phyloP scores from a whole-genome alignment of 2,113 vertebrate species.

The Antennarius striatus region DNA sequence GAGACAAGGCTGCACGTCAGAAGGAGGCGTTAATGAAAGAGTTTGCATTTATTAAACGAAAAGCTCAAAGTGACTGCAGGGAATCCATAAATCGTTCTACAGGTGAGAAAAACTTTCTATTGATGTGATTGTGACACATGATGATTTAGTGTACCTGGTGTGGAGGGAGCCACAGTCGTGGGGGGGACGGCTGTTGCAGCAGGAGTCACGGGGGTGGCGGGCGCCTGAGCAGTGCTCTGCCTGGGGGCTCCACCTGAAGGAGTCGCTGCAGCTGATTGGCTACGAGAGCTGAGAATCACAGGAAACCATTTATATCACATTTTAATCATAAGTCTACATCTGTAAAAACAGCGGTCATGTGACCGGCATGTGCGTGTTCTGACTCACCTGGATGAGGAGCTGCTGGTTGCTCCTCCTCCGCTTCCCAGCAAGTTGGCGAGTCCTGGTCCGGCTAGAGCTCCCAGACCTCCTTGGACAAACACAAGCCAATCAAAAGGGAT shows the following conservation, averaged over 20 bases:
- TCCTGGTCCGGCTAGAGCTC: constrained; percentile 92
- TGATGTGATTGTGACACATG: too few relatives aligned
- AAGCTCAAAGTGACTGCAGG: too few relatives aligned
- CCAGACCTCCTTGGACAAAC: constrained; percentile 84
- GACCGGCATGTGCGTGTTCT: too few relatives aligned
- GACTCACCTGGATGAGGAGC: constrained; percentile 90
- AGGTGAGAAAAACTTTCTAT: too few relatives aligned
- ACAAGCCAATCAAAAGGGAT: constrained; percentile 8
- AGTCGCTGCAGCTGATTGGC: constrained; percentile 74
- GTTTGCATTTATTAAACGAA: too few relatives aligned
- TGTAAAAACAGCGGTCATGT: not conserved
- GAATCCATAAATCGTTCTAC: too few relatives aligned
- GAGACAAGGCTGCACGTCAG: constrained; percentile 63
- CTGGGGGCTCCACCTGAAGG: constrained; percentile 64
- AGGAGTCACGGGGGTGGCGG: constrained; percentile 71
- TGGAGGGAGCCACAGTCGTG: constrained; percentile 61
- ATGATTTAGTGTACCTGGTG: constrained; percentile 52
- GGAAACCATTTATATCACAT: not conserved
- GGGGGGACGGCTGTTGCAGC: constrained; percentile 65
- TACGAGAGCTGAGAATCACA: constrained; percentile 60
- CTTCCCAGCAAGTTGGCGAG: constrained; percentile 94
- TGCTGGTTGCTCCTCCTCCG: constrained; percentile 89
- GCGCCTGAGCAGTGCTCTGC: constrained; percentile 67
- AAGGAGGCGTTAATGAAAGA: too few relatives aligned
- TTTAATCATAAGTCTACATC: too few relatives aligned